phyloP scores from a whole-genome alignment of 2,888 invertebrate genomes.

The Nasonovia ribisnigri region DNA sequence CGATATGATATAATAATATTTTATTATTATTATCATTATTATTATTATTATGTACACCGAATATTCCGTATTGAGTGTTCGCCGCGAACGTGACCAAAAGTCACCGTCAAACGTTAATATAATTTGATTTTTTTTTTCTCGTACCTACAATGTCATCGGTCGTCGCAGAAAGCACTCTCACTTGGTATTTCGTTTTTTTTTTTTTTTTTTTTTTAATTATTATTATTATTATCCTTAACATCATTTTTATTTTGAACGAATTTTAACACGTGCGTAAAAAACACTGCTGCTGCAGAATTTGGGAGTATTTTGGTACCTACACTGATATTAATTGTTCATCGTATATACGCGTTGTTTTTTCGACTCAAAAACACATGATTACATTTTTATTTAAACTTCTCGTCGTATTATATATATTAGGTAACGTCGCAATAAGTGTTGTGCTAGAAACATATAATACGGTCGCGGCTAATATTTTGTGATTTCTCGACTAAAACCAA shows the following conservation, averaged over 20 bases:
- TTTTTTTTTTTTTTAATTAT: not conserved
- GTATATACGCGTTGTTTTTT: not conserved
- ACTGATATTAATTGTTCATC: not conserved
- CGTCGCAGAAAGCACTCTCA: not conserved
- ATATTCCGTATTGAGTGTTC: conserved; percentile 12
- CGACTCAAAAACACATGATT: not conserved
- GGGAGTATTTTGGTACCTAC: not conserved
- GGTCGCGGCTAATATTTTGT: not conserved
- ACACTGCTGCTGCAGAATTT: not conserved
- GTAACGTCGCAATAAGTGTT: not conserved
- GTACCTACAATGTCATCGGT: not conserved
- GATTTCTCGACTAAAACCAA: not conserved
- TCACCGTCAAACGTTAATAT: not conserved
- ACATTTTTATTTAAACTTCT: not conserved
- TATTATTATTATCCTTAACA: not conserved
- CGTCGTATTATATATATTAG: not conserved
- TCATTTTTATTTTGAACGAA: not conserved
- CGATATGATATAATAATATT: not conserved
- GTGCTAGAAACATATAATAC: not conserved
- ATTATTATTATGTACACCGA: not conserved
- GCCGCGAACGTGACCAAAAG: conserved; percentile 13
- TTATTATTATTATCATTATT: no score
- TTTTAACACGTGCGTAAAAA: not conserved
- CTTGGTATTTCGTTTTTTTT: conserved; percentile 1
- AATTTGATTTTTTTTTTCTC: not conserved